phyloP scores from a whole-genome alignment of 2,888 invertebrate genomes.

The Athalia rosae region DNA sequence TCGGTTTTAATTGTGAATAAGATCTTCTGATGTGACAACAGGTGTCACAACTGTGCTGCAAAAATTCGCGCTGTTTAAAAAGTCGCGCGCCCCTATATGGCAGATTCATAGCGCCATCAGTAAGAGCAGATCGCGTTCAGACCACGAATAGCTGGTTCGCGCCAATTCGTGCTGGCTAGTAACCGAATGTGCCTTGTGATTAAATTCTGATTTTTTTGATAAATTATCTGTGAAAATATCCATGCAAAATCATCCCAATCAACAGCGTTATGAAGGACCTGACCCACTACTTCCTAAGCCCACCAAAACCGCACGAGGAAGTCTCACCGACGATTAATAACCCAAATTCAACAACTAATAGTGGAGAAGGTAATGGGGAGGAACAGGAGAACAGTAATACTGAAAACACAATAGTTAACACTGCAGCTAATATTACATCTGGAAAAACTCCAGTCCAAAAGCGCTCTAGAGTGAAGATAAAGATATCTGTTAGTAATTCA shows the following conservation, averaged over 20 bases:
- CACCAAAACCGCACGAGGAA: conserved; percentile 51
- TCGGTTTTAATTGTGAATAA: too few relatives aligned
- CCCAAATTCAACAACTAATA: conserved; percentile 48
- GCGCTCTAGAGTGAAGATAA: conserved; percentile 61
- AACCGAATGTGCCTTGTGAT: too few relatives aligned
- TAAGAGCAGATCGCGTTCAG: too few relatives aligned
- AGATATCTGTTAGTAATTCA: conserved; percentile 55
- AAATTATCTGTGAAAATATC: too few relatives aligned
- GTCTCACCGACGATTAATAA: conserved; percentile 45
- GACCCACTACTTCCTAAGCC: conserved; percentile 63
- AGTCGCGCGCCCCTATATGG: too few relatives aligned
- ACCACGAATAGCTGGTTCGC: conserved; percentile 7
- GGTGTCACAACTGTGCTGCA: too few relatives aligned
- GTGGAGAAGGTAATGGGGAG: conserved; percentile 6
- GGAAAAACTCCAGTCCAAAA: conserved; percentile 47
- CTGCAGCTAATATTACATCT: not conserved
- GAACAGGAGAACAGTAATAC: not conserved
- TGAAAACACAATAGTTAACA: not conserved
- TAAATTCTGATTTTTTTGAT: too few relatives aligned
- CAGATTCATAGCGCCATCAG: too few relatives aligned
- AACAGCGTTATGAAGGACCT: conserved; percentile 62
- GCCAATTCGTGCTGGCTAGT: not conserved
- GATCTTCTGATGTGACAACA: too few relatives aligned
- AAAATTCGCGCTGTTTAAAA: too few relatives aligned
- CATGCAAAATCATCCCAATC: too few relatives aligned